Evolutionary conservation across 2,113 vertebrate genomes (phyloP).

Genomic region (Plectropomus leopardus): DNA sequence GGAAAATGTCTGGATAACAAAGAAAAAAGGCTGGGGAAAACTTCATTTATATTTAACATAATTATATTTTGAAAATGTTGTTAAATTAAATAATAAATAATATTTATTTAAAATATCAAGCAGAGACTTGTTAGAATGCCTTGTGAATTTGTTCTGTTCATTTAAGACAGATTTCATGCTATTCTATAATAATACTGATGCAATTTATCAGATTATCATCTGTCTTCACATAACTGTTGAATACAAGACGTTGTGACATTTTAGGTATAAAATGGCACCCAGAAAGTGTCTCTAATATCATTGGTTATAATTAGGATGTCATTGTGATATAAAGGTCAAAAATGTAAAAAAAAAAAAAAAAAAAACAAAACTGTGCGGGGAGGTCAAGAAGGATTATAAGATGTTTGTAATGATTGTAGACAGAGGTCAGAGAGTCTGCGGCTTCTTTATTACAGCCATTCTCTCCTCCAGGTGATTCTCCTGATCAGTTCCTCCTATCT

Average conservation of each 20-base stretch:
- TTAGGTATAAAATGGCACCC: background rate
- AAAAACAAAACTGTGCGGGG: too few relatives aligned
- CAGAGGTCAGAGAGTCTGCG: slow-evolving; percentile 1
- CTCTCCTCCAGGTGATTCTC: slow-evolving; percentile 19
- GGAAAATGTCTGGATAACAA: too few relatives aligned
- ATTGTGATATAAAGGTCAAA: slow-evolving; percentile 39
- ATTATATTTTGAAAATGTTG: too few relatives aligned
- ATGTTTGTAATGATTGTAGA: slow-evolving; percentile 22
- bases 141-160: background rate
- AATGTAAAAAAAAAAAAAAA: slow-evolving; percentile 20
- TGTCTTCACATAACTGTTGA: background rate
- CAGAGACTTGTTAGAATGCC: background rate
- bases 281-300: background rate
- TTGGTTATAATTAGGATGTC: slow-evolving; percentile 28
- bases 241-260: background rate
- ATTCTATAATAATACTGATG: background rate
- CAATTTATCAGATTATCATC: background rate
- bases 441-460: slow-evolving; percentile 24
- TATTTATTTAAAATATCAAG: background rate
- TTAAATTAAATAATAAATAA: too few relatives aligned
- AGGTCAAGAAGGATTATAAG: background rate
- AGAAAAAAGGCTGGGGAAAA: too few relatives aligned
- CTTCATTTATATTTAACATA: too few relatives aligned
- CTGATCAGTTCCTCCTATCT: slow-evolving; percentile 46
- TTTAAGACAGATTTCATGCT: background rate